phyloP scores from a whole-genome alignment of 2,888 invertebrate species.

The Anoplius nigerrimus region DNA sequence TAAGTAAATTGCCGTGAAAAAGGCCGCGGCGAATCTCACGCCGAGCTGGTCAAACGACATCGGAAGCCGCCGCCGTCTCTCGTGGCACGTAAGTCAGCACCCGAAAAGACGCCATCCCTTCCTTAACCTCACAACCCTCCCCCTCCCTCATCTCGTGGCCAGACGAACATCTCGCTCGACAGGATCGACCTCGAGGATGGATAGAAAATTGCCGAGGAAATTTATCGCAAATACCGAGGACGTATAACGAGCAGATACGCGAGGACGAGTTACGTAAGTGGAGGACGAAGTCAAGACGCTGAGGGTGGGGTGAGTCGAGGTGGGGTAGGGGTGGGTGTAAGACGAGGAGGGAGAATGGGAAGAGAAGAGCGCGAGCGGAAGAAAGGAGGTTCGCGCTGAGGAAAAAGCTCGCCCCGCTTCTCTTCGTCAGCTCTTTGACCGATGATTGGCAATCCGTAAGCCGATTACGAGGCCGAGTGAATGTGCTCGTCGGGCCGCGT shows the following conservation, averaged over 20 bases:
- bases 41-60: constrained; percentile 1
- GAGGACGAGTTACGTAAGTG: too few relatives aligned
- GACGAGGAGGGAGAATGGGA: constrained; percentile 14
- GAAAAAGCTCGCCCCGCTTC: constrained; percentile 43
- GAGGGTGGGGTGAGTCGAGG: constrained; percentile 29
- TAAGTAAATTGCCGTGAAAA: constrained; percentile 53
- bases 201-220: too few relatives aligned
- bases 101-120: too few relatives aligned
- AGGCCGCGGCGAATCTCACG: neutral
- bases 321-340: neutral
- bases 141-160: too few relatives aligned
- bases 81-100: too few relatives aligned
- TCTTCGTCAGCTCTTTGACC: constrained; percentile 59
- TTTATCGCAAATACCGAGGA: too few relatives aligned
- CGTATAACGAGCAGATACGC: too few relatives aligned
- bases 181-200: too few relatives aligned
- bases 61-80: neutral
- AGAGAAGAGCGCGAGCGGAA: constrained; percentile 26
- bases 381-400: constrained; percentile 37
- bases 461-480: constrained; percentile 70
- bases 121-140: too few relatives aligned
- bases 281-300: constrained; percentile 7
- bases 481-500: constrained; percentile 63
- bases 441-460: constrained; percentile 73
- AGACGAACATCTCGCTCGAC: too few relatives aligned